Evolutionary conservation across 1,140 invertebrate genomes (phyloP), one percentile per base, ranked within the genome.

Genomic region (Drosophila mojavensis): DNA sequence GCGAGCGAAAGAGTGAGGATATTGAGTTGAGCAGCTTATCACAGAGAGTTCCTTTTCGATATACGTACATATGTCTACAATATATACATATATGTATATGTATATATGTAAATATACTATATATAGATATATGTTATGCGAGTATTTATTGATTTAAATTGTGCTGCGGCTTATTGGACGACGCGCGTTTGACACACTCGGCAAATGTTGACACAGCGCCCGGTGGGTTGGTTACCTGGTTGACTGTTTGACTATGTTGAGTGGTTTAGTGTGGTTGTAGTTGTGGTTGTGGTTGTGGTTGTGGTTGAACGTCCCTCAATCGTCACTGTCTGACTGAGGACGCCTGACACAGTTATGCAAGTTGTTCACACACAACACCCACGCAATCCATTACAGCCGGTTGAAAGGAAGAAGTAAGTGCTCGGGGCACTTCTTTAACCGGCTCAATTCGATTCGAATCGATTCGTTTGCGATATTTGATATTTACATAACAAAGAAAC

Each of bases 311-410:
- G 36, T 63, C 20, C 50, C 7, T 54, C 33, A 56, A 60, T 53
- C 11, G 51, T 11, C 39, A 48, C 53, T 26, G 51, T 48, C 54
- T 51, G 24, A 28, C 28, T 30, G 28, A 30, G 4, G 28, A 4
- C 65, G 81, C 59, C 78, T 68, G 83, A 84, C 85, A 89, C 78
- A 89, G 85, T 90, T 89, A 88, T 88, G 84, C 84, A 88, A 88
- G 84, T 88, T 80, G 84, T 88, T 80, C 64, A 84, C 56, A 74
- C 43, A 65, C 68, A 84, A 89, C 84, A 89, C 84, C 84, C 84
- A 89, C 84, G 84, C 84, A 76, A 15, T 33, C 43, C 43, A 54
- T 11, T 26, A 43, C 58, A 60, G 58, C 10, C 58, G 47, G 58
- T 60, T 60, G 58, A 60, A 60, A 60, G 26, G n/a, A 64, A 47